A percentile compares a stretch with the other conserved stretches of the same genome.
Conservation (phyloP, 2,113 vertebrate genomes). For the Abramis brama region DNA sequence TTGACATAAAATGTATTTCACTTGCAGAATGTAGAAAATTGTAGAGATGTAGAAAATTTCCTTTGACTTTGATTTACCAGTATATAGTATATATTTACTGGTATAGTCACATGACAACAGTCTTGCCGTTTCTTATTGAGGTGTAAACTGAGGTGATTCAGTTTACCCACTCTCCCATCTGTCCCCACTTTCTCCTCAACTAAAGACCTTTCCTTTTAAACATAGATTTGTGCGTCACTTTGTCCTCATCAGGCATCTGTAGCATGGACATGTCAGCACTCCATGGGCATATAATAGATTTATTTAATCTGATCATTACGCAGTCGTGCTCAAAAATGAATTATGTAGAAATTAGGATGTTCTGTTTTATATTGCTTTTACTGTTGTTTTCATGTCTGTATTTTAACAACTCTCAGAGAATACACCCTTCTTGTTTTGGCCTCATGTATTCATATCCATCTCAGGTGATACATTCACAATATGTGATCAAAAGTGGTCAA, state of each 20-base stretch:
- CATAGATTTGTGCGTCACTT: constrained; percentile 8
- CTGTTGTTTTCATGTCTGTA: not conserved
- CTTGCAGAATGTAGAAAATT: not conserved
- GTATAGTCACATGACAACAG: not conserved
- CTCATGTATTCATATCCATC: constrained; percentile 7
- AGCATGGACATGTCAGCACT: constrained; percentile 31
- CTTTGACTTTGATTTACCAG: not conserved
- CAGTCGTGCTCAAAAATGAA: not conserved
- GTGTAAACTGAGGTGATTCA: not conserved
- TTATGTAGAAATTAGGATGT: not conserved
- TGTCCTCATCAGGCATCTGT: constrained; percentile 44
- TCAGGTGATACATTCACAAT: not conserved
- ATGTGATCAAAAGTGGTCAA: not conserved
- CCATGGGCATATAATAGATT: not conserved
- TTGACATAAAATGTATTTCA: not conserved
- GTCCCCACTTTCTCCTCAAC: not conserved
- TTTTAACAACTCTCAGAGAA: not conserved
- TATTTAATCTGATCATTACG: not conserved
- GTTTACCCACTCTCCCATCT: not conserved
- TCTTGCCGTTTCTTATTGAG: not conserved
- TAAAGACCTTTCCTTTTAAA: not conserved
- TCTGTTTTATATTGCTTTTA: not conserved
- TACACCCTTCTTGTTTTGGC: not conserved
- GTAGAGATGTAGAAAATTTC: not conserved
- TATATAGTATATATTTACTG: not conserved